These are phyloP conservation scores for Hirtodrosophila cameraria DNA, from an alignment of 2,888 invertebrate species.

Conservation along the genomic window DNA sequence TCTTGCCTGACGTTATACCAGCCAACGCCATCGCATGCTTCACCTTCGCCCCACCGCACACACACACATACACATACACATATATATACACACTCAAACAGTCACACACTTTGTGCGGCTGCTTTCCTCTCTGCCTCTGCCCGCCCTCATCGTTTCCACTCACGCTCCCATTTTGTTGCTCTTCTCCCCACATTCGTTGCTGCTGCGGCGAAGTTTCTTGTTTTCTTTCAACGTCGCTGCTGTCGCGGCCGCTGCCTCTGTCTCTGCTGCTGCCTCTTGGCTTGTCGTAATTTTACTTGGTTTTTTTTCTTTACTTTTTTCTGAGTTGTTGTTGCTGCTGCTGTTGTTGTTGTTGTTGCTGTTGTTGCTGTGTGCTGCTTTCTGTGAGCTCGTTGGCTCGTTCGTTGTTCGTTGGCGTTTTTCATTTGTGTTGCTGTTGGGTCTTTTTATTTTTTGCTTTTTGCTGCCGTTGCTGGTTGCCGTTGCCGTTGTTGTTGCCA, in stretches of 20 bases:
- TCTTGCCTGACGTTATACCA: slow-evolving; percentile 67
- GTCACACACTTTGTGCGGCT: slow-evolving; percentile 67
- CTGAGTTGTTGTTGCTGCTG: slow-evolving; percentile 20
- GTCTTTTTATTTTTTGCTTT: slow-evolving; percentile 36
- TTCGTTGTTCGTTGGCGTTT: slow-evolving; percentile 62
- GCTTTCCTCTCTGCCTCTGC: slow-evolving; percentile 40
- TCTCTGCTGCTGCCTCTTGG: slow-evolving; percentile 48
- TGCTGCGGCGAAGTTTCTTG: slow-evolving; percentile 65
- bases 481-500: slow-evolving; percentile 30
- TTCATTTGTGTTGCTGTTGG: slow-evolving; percentile 62
- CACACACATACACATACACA: slow-evolving; percentile 28
- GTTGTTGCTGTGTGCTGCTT: slow-evolving; percentile 59
- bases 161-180: slow-evolving; percentile 9
- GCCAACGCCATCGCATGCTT: slow-evolving; percentile 78
- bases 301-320: slow-evolving; percentile 53
- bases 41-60: slow-evolving; percentile 77
- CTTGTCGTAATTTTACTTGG: slow-evolving; percentile 81
- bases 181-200: slow-evolving; percentile 38
- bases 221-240: slow-evolving; percentile 61
- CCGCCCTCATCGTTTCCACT: slow-evolving; percentile 1
- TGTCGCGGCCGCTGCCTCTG: slow-evolving; percentile 23
- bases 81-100: slow-evolving; percentile 43
- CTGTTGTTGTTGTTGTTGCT: slow-evolving; percentile 26
- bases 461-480: slow-evolving; percentile 46
- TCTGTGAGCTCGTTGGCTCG: slow-evolving; percentile 58